Base-by-base conservation (phyloP, 1,140 invertebrate genomes). In the Drosophila azteca region DNA sequence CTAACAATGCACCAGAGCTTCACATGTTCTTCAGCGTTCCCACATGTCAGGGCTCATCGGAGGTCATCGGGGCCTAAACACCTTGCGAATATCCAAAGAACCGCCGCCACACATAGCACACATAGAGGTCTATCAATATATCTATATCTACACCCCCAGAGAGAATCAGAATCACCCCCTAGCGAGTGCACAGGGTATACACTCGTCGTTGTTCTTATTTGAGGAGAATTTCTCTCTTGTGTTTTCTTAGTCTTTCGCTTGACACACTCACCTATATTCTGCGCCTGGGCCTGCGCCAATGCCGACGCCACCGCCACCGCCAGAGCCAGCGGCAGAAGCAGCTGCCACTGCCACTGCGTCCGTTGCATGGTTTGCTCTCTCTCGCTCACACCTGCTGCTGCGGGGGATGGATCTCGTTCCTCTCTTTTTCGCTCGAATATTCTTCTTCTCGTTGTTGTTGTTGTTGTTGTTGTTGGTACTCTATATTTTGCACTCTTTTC, bases 191-290 rank as follows among this genome's bases (percentile, higher is more conserved):
- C 17, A 73, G 70, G 51, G 70, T 51, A 63, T 65, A 43, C 62
- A 13, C 26, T 7, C n/a, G 44, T 55, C 52, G 55, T 50, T 68
- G 35, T 61, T 15, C 41, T 20, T 39, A 39, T 46, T 51, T 60
- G 39, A 17, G 62, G 22, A 22, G 13, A 31, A 62, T 68, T 61
- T 65, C 53, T 62, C 53, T 45, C 73, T 66, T 46, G 57, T 44
- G 57, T 44, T 66, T 76, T 64, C 64, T 45, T 68, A 70, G 75
- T 87, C 74, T 81, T 82, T 87, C 65, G 78, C 82, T 81, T 85
- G 82, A 85, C 82, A 85, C 82, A 85, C 82, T 85, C 82, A 87
- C 82, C 82, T 85, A 85, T 85, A 85, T 85, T 85, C 82, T 85
- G 82, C 82, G 82, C 82, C 81, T 85, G 81, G 60, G 79, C 53